These are phyloP conservation scores for Apostichopus leukothele DNA, from an alignment of 53 echinoderm and acorn worm species.

Conservation along the genomic window DNA sequence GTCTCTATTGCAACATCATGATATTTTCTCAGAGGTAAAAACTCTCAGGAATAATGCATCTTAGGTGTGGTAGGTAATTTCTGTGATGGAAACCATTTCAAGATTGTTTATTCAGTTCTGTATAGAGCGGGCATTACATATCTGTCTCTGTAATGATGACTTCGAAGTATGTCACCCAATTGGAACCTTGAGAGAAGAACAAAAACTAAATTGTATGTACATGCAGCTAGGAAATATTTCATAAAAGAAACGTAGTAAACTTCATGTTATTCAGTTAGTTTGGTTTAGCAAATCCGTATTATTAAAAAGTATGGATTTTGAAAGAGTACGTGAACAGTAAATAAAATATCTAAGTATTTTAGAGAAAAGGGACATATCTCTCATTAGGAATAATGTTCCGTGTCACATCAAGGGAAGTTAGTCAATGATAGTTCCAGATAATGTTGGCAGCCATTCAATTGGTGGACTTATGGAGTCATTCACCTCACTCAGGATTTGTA, in stretches of 20 bases:
- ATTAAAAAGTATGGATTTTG: neutral
- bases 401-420: neutral
- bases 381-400: neutral
- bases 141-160: conserved; percentile 20
- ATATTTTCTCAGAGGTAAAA: neutral
- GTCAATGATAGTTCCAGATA: conserved; percentile 17
- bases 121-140: neutral
- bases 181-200: neutral
- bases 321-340: neutral
- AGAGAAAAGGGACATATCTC: neutral
- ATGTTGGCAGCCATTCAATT: conserved; percentile 17
- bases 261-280: conserved; percentile 14
- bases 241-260: neutral
- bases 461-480: conserved; percentile 16
- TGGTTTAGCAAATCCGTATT: conserved; percentile 3
- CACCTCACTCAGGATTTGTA: neutral
- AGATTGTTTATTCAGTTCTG: neutral
- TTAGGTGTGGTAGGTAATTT: neutral
- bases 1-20: neutral
- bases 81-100: neutral
- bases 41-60: neutral
- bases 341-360: neutral
- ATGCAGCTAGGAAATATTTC: neutral
- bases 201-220: conserved; percentile 24
- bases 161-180: conserved; percentile 14